Conservation (phyloP, 2,888 invertebrate species). For the Chaetogeoica ovagalla region DNA sequence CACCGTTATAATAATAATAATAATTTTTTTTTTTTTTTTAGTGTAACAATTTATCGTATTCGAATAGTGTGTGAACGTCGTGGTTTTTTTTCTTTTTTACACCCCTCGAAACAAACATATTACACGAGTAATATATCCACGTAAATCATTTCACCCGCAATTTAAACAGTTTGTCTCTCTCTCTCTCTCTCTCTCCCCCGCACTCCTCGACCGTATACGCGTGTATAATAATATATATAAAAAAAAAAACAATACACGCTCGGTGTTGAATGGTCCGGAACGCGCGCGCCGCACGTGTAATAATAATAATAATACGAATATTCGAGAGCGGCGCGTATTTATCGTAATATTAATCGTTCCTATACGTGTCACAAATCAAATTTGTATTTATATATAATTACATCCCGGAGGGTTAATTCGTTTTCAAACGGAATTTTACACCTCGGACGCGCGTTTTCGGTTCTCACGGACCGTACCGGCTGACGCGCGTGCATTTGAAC, state of each 20-base stretch:
- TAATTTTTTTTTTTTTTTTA: no score
- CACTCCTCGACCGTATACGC: neutral
- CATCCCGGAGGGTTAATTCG: slow-evolving; percentile 13
- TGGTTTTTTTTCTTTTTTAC: no score
- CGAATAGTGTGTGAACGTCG: no score
- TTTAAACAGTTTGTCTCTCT: neutral
- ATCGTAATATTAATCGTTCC: slow-evolving; percentile 31
- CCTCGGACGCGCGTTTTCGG: neutral
- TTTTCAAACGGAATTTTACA: slow-evolving; percentile 30
- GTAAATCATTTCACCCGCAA: no score
- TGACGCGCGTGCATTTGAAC: no score
- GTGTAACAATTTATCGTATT: no score
- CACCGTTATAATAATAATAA: no score
- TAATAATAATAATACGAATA: no score
- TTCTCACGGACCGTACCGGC: slow-evolving; percentile 13
- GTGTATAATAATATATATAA: no score
- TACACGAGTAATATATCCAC: neutral
- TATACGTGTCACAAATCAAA: slow-evolving; percentile 45
- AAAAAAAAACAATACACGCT: neutral
- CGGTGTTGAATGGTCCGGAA: neutral
- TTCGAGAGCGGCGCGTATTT: no score
- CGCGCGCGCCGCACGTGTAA: neutral
- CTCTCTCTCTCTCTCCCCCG: no score
- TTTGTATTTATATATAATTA: neutral
- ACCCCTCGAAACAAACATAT: no score